These are phyloP conservation scores for Tricholauxania praeusta DNA, from an alignment of 2,888 invertebrate genomes.

Conservation along the genomic window DNA sequence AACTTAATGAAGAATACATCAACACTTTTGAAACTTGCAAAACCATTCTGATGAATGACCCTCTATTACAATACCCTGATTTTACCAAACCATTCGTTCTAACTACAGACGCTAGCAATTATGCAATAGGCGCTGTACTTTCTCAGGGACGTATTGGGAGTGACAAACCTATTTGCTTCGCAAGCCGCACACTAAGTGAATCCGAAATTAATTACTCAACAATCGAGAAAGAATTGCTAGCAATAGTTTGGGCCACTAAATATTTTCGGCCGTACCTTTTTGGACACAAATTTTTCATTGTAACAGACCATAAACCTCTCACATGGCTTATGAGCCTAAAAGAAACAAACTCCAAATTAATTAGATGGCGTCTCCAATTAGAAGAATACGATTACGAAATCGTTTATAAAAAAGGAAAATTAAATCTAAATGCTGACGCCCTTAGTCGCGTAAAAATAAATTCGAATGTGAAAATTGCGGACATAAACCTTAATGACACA, in stretches of 20 bases:
- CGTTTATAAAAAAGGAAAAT: neutral
- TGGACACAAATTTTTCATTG: neutral
- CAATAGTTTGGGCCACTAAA: too few species aligned
- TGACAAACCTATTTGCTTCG: conserved; percentile 50
- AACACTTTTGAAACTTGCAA: conserved; percentile 41
- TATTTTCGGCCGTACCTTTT: conserved; percentile 48
- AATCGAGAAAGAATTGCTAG: too few species aligned
- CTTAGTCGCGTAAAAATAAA: too few species aligned
- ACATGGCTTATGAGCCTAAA: neutral
- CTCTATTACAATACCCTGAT: conserved; percentile 40
- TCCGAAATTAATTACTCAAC: conserved; percentile 49
- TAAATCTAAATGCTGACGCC: too few species aligned
- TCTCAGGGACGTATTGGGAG: conserved; percentile 51
- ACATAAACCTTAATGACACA: neutral
- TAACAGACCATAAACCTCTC: neutral
- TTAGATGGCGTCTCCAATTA: neutral
- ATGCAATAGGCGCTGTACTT: conserved; percentile 52
- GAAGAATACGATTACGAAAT: neutral
- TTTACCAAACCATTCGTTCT: conserved; percentile 54
- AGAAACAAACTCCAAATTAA: neutral
- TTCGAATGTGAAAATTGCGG: too few species aligned
- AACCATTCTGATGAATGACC: conserved; percentile 36
- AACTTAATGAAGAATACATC: neutral
- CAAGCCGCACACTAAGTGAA: conserved; percentile 49
- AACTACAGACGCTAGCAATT: conserved; percentile 54